A percentile compares a stretch with the other conserved stretches of the same genome.
Evolutionary conservation across 2,888 invertebrate species (phyloP).

Genomic region (Anthrax anthrax): DNA sequence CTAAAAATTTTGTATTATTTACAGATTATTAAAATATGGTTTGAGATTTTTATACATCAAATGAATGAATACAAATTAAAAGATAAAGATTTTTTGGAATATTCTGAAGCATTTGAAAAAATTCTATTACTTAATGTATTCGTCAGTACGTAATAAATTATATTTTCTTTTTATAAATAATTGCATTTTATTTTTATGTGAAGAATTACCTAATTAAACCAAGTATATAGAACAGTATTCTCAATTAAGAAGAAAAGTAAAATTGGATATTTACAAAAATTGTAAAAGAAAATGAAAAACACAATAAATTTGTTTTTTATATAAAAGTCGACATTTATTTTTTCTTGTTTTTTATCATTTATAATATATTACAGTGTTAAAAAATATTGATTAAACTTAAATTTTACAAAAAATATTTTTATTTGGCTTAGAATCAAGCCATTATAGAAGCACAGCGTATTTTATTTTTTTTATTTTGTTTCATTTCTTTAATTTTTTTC

Average conservation of each 20-base stretch:
- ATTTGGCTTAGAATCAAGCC: background rate
- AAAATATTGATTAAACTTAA: background rate
- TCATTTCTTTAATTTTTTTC: no score
- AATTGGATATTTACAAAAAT: no score
- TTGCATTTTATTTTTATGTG: no score
- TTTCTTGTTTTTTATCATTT: background rate
- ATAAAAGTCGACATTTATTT: background rate
- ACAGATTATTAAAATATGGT: background rate
- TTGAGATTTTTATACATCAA: conserved; percentile 1
- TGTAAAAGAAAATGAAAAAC: no score
- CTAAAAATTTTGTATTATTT: background rate
- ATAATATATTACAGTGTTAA: background rate
- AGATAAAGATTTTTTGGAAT: background rate
- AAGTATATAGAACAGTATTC: no score
- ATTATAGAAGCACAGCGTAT: no score
- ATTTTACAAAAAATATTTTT: background rate
- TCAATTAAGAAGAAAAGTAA: no score
- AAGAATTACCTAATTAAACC: no score
- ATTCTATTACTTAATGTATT: background rate
- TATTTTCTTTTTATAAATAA: no score
- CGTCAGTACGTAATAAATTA: no score
- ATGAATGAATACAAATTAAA: background rate
- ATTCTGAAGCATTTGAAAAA: background rate
- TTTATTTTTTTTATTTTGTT: no score
- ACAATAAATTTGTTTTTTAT: no score